Evolutionary conservation across 2,113 vertebrate genomes (phyloP), one percentile per base, ranked within the genome.

Genomic region (Aix galericulata): DNA sequence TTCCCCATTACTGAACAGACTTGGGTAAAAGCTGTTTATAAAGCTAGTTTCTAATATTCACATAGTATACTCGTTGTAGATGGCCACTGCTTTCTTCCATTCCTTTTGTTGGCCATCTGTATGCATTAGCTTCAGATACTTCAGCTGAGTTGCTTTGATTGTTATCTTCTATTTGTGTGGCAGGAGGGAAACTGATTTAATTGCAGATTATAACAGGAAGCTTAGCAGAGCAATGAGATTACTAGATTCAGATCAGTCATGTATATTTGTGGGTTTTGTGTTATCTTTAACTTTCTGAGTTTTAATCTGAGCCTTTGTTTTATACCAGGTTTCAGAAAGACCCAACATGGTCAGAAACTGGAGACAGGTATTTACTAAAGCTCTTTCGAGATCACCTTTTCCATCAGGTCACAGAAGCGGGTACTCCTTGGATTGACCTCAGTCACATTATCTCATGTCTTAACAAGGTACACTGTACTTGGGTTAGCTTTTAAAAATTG

Each of bases 371-470:
- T 96, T 98, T 99, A 97, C 97, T 99, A 96, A 99, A 99, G 96
- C 99, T 99, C 96, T 99, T 99, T 98, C 98, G 99, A 96, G 99
- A 99, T 97, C 99, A 99, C 97, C 98, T 99, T 97, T 99, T 99
- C 94, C 99, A 99, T 97, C 99, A 99, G 97, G 99, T 99, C 98
- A 99, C 99, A 48, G 99, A 99, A 98, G 98, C 99, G 6, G 99
- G 99, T 95, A 99, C 98, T 83, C 99, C 99, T 82, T 99, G 99
- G 99, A 99, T 99, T 82, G 99, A 99, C 98, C 99, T 99, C 97
- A 99, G 99, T 98, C 99, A 99, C 98, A 99, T 99, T 62, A 99
- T 99, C 96, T 99, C 99, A 97, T 99, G 99, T 98, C 99, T 99
- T 98, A 99, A 99, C 98, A 99, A 99, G 98, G 99, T 99, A 97